Conservation (phyloP, 2,888 invertebrate genomes). For the Netelia virgata region DNA sequence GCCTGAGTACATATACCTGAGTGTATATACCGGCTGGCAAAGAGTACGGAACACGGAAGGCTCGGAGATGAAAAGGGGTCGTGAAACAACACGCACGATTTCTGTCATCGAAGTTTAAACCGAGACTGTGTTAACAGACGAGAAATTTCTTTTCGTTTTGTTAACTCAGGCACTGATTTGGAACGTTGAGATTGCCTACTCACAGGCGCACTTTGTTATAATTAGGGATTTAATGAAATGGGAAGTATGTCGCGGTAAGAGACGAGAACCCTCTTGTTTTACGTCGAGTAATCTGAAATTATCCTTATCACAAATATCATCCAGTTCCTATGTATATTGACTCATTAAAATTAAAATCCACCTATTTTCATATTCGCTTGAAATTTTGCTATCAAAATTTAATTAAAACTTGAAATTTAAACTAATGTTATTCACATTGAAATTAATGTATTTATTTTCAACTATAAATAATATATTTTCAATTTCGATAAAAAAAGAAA, state of each 20-base stretch:
- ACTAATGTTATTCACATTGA: too few relatives aligned
- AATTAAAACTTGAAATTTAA: too few relatives aligned
- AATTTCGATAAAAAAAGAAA: too few relatives aligned
- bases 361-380: too few relatives aligned
- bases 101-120: constrained; percentile 35
- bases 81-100: constrained; percentile 24
- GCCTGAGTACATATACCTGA: background rate
- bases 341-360: too few relatives aligned
- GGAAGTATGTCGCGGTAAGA: background rate
- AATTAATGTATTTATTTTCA: too few relatives aligned
- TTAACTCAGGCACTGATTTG: background rate
- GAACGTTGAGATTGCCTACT: background rate
- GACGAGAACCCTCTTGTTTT: background rate
- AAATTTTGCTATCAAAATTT: too few relatives aligned
- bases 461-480: too few relatives aligned
- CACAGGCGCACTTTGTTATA: background rate
- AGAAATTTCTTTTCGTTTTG: background rate
- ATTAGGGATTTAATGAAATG: background rate
- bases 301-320: too few relatives aligned
- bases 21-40: background rate
- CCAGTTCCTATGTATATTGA: too few relatives aligned
- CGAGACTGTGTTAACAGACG: constrained; percentile 18
- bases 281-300: too few relatives aligned
- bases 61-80: constrained; percentile 20
- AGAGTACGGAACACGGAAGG: constrained; percentile 17